phyloP scores from a whole-genome alignment of 2,113 vertebrate species.

The Promerops cafer region DNA sequence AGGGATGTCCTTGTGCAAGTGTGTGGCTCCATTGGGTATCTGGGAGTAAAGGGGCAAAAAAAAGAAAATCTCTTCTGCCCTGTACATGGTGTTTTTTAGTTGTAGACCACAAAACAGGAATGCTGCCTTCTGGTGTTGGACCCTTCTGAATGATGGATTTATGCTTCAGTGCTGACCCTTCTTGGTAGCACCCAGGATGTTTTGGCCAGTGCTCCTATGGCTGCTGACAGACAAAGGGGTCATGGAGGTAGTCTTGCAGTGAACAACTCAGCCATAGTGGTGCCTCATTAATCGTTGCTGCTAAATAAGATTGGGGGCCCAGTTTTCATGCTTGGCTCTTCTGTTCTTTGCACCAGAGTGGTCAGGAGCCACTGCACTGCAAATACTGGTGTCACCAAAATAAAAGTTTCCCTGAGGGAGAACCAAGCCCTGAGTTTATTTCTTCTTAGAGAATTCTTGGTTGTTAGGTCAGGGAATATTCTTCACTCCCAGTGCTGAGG shows the following conservation, averaged over 20 bases:
- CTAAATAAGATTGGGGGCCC: background rate
- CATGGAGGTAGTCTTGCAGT: background rate
- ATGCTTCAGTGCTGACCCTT: background rate
- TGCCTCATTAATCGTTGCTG: background rate
- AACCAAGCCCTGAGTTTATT: background rate
- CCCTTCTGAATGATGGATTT: background rate
- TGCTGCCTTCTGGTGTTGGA: background rate
- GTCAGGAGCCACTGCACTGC: background rate
- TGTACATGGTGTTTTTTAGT: background rate
- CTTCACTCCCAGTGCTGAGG: accelerated
- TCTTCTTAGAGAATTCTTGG: background rate
- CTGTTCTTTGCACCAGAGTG: background rate
- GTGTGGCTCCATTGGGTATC: background rate
- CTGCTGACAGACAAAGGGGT: background rate
- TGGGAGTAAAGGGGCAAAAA: background rate
- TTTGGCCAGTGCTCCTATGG: background rate
- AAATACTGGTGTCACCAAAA: background rate
- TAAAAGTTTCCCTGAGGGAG: background rate
- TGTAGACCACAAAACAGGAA: background rate
- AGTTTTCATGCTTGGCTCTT: background rate
- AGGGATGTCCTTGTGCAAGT: accelerated
- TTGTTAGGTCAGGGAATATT: background rate
- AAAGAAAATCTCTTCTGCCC: background rate
- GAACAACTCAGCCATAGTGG: background rate
- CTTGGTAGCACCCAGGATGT: background rate